Evolutionary conservation across 1,140 invertebrate genomes (phyloP).

Genomic region (Drosophila parabipectinata): DNA sequence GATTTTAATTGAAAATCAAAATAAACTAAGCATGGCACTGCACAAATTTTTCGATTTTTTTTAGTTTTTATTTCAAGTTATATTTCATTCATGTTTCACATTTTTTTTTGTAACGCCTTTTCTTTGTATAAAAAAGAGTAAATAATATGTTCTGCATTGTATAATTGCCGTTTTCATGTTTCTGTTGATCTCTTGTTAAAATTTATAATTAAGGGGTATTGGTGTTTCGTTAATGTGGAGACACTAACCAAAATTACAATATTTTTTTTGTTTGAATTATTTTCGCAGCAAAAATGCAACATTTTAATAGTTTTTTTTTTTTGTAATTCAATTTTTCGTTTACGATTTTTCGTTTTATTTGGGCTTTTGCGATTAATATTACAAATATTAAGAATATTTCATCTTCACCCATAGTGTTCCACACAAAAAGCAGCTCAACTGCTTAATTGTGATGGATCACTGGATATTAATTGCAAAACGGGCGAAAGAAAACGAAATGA

Average conservation of each 20-base stretch:
- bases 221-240: slow-evolving; percentile 48
- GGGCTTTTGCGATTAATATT: slow-evolving; percentile 41
- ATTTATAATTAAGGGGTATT: slow-evolving; percentile 52
- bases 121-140: slow-evolving; percentile 83
- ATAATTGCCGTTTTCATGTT: slow-evolving; percentile 69
- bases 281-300: slow-evolving; percentile 73
- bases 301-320: slow-evolving; percentile 66
- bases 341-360: slow-evolving; percentile 48
- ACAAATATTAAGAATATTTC: slow-evolving; percentile 62
- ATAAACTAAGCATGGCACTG: slow-evolving; percentile 51
- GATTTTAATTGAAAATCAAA: slow-evolving; percentile 55
- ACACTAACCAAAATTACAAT: slow-evolving; percentile 70
- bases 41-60: slow-evolving; percentile 63
- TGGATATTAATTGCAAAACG: slow-evolving; percentile 3
- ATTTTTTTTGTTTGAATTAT: slow-evolving; percentile 27
- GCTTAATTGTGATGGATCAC: slow-evolving; percentile 16
- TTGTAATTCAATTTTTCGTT: slow-evolving; percentile 58
- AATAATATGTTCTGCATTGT: slow-evolving; percentile 77
- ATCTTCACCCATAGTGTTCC: slow-evolving; percentile 18
- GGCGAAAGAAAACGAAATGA: slow-evolving; percentile 23
- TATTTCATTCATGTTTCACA: slow-evolving; percentile 84
- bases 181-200: slow-evolving; percentile 72
- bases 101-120: slow-evolving; percentile 73
- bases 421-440: slow-evolving; percentile 63
- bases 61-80: slow-evolving; percentile 80